These are phyloP conservation scores for Myiozetetes cayanensis DNA, from an alignment of 2,113 vertebrate species.

Conservation along the genomic window DNA sequence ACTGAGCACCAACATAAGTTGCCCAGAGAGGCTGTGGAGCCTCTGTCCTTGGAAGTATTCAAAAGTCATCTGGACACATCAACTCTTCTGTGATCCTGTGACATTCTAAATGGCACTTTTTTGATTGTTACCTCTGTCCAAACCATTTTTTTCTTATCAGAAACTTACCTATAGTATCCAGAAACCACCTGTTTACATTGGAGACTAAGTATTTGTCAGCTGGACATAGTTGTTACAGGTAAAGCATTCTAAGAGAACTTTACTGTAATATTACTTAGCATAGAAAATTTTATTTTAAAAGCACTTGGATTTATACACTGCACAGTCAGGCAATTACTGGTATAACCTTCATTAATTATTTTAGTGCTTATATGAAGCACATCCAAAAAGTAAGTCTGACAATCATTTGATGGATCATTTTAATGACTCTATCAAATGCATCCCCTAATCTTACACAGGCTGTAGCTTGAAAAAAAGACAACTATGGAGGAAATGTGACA, in stretches of 20 bases:
- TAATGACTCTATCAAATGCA: background rate
- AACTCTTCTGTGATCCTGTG: background rate
- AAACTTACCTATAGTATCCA: background rate
- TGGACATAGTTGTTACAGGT: background rate
- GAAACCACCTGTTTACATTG: background rate
- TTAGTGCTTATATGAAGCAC: background rate
- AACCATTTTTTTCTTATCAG: background rate
- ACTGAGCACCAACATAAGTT: fast-evolving
- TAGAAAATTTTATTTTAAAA: background rate
- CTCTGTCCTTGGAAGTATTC: background rate
- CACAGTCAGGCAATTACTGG: background rate
- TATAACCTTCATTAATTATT: background rate
- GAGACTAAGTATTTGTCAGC: background rate
- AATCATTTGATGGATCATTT: background rate
- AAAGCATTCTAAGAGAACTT: background rate
- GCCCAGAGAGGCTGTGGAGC: background rate
- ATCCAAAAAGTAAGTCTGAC: background rate
- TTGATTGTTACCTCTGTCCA: background rate
- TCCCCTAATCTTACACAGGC: background rate
- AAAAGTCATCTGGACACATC: background rate
- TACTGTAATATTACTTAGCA: background rate
- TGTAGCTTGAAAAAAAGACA: background rate
- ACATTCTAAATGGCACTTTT: background rate
- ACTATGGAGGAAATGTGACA: background rate
- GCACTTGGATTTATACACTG: background rate